Conservation (phyloP, 2,888 invertebrate species). For the Drosophila cognata region DNA sequence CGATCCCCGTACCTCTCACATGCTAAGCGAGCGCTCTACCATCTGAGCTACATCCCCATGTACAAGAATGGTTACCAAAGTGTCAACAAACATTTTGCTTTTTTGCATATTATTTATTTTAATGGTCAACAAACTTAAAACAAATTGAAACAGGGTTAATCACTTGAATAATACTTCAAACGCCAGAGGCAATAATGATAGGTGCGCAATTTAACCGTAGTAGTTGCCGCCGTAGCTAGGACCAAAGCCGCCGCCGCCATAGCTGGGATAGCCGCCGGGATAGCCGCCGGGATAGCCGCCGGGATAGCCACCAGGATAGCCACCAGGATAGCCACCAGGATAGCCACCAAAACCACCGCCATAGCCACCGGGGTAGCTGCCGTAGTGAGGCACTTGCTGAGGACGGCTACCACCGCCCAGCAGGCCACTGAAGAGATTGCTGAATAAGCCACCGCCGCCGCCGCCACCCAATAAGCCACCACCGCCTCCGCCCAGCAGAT, state of each 20-base stretch:
- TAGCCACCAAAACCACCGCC: constrained; percentile 57
- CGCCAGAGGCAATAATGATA: neutral
- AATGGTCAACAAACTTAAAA: constrained; percentile 53
- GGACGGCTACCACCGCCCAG: constrained; percentile 51
- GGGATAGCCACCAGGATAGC: constrained; percentile 33
- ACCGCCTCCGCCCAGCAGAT: constrained; percentile 61
- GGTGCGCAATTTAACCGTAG: constrained; percentile 38
- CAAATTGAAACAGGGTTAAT: constrained; percentile 39
- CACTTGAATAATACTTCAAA: constrained; percentile 53
- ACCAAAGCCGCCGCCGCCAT: constrained; percentile 30
- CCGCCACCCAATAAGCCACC: constrained; percentile 48
- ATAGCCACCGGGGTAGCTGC: constrained; percentile 43
- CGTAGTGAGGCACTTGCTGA: constrained; percentile 31
- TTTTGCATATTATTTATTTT: constrained; percentile 16
- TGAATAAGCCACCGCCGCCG: constrained; percentile 44
- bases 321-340: constrained; percentile 43
- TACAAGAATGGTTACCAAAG: fast-evolving
- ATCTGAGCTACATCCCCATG: constrained; percentile 85
- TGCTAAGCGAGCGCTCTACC: constrained; percentile 85
- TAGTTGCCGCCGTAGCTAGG: constrained; percentile 46
- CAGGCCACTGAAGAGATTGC: constrained; percentile 55
- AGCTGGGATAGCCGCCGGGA: constrained; percentile 21
- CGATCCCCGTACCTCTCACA: constrained; percentile 85
- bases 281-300: constrained; percentile 20
- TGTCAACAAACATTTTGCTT: neutral